Evolutionary conservation across 2,888 invertebrate genomes (phyloP), one percentile per base, ranked within the genome.

Genomic region (Stramonita haemastoma): DNA sequence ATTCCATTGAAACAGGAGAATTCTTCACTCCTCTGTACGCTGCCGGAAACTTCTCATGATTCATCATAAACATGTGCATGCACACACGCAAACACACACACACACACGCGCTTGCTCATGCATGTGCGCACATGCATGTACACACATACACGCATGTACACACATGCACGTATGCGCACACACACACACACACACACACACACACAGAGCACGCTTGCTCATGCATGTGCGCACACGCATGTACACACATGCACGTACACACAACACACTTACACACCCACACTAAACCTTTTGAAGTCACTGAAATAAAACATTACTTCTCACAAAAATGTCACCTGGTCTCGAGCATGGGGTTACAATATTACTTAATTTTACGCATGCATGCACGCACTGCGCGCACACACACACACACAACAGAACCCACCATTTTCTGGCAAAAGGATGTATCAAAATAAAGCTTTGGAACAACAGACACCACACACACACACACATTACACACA

Each of bases 31-130:
- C 46, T 46, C 46, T 46, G 46, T 5, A 46, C 4, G 46, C 46
- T 46, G 46, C 46, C 46, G 8, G 46, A 8, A 46, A 46, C 46
- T 46, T 46, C 4, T 46, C 46, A 46, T 8, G 4, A 46, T 46
- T 46, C 46, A 46, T 46, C 46, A 8, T n/a, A n/a, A n/a, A n/a
- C 46, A 46, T 46, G 46, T 8, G 29, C 77, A 29, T 29, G 29
- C 77, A 77, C 77, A 81, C 8, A 34, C 81, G 34, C 81, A 81
- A 19, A 81, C 81, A 77, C 77, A 77, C n/a, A 13, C 46, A 73
- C n/a, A 73, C 22, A n/a, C n/a, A 73, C n/a, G n/a, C 11, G 15
- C 79, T 6, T 34, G 8, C 73, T 6, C n/a, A 26, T 26, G 73
- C 73, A 77, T n/a, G 29, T 46, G n/a, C n/a, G n/a, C n/a, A 5